Conservation (phyloP, 2,888 invertebrate genomes). For the Deilephila elpenor region DNA sequence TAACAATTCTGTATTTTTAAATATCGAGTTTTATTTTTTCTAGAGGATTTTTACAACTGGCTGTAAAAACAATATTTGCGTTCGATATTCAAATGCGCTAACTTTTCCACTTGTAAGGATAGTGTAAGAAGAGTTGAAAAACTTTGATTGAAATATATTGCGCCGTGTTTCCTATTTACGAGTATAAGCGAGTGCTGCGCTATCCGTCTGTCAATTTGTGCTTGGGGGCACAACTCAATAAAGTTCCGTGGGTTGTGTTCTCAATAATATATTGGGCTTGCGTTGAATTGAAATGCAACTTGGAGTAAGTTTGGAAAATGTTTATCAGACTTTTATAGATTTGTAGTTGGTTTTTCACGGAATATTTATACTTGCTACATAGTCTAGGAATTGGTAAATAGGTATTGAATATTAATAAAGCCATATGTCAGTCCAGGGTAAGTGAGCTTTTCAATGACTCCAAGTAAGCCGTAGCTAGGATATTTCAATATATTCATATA, state of each 20-base stretch:
- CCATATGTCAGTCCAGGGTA: too few relatives aligned
- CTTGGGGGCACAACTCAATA: conserved; percentile 16
- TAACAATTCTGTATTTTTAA: too few relatives aligned
- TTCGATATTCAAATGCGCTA: conserved; percentile 5
- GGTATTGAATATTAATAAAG: too few relatives aligned
- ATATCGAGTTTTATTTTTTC: background rate
- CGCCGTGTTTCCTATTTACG: conserved; percentile 21
- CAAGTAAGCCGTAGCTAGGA: too few relatives aligned
- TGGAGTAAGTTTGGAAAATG: background rate
- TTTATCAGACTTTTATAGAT: too few relatives aligned
- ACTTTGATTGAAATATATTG: conserved; percentile 29
- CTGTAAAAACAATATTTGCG: background rate
- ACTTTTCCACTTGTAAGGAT: conserved; percentile 13
- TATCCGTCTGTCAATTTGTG: conserved; percentile 18
- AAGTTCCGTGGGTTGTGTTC: conserved; percentile 7
- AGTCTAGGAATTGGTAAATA: too few relatives aligned
- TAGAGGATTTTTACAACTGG: background rate
- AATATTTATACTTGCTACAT: too few relatives aligned
- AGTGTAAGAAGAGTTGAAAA: background rate
- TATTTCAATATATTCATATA: too few relatives aligned
- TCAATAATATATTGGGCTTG: background rate
- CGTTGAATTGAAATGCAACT: background rate
- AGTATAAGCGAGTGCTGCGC: conserved; percentile 13
- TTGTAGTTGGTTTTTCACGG: too few relatives aligned
- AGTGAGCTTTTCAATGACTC: too few relatives aligned